phyloP scores from a whole-genome alignment of 2,113 vertebrate species.

The Poecile atricapillus region DNA sequence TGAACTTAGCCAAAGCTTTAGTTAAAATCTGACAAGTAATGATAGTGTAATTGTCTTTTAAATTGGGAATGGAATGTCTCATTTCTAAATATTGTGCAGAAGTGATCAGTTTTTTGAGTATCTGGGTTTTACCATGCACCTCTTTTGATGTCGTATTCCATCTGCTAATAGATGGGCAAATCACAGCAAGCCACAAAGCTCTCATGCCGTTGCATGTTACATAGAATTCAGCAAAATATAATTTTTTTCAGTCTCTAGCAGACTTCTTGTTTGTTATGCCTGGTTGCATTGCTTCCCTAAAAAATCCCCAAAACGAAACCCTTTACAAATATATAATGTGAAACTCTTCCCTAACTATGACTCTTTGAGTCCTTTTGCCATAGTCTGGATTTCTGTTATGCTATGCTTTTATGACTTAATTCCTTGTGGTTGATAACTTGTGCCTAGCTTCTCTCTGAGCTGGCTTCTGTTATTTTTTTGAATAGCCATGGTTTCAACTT shows the following conservation, averaged over 20 bases:
- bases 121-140: neutral
- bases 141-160: neutral
- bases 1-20: neutral
- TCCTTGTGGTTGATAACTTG: neutral
- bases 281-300: neutral
- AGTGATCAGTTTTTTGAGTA: neutral
- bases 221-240: neutral
- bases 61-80: neutral
- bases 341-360: neutral
- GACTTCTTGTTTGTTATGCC: neutral
- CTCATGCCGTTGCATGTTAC: neutral
- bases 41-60: neutral
- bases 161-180: neutral
- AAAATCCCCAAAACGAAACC: neutral
- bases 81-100: neutral
- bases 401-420: neutral
- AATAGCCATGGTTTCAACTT: neutral
- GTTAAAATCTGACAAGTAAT: neutral
- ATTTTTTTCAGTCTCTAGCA: neutral
- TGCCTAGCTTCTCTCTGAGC: neutral
- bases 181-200: neutral
- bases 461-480: neutral
- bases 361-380: neutral
- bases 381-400: neutral
- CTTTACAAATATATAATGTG: neutral